Conservation (phyloP, 2,888 invertebrate species). For the Cinara cedri region DNA sequence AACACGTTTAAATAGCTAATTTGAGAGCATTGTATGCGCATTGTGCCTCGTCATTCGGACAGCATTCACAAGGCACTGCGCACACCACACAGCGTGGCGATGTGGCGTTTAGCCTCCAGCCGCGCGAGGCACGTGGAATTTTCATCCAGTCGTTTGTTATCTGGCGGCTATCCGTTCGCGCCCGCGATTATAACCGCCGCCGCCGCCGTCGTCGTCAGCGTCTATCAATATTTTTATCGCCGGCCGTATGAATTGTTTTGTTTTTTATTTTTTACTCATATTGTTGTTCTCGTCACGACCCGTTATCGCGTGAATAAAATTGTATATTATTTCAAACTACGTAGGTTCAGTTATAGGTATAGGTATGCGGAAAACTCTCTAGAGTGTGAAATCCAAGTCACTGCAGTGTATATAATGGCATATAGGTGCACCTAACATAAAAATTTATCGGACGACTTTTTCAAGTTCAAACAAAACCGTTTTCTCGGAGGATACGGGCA, state of each 20-base stretch:
- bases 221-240: slow-evolving; percentile 33
- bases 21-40: slow-evolving; percentile 41
- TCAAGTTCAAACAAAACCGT: no score
- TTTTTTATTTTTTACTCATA: background rate
- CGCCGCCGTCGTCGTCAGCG: slow-evolving; percentile 44
- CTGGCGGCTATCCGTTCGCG: slow-evolving; percentile 18
- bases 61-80: slow-evolving; percentile 12
- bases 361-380: no score
- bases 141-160: slow-evolving; percentile 44
- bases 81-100: background rate
- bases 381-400: no score
- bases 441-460: no score
- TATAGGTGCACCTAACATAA: no score
- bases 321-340: no score
- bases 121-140: slow-evolving; percentile 3
- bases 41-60: slow-evolving; percentile 39
- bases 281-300: slow-evolving; percentile 22
- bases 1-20: slow-evolving; percentile 44
- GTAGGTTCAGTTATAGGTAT: no score
- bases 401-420: no score
- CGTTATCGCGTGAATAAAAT: slow-evolving; percentile 13
- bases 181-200: no score
- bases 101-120: slow-evolving; percentile 46
- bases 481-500: no score
- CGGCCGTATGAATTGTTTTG: background rate